These are phyloP conservation scores for Erythrocercus mccallii DNA, from an alignment of 2,113 vertebrate genomes.

Conservation along the genomic window DNA sequence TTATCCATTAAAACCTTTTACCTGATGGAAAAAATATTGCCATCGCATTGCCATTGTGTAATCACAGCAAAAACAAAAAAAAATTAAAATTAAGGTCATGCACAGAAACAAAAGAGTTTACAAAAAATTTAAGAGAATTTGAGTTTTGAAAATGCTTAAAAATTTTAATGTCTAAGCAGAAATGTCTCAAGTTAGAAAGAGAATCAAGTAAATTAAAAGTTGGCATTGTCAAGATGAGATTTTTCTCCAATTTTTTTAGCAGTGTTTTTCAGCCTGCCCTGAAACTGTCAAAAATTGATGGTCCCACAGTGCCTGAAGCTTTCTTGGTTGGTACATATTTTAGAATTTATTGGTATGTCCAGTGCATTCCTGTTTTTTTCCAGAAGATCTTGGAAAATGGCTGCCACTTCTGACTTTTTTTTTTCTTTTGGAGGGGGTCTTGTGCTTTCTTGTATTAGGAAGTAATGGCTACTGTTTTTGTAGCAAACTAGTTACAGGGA, in stretches of 20 bases:
- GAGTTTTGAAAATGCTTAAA: neutral
- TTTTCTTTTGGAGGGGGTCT: neutral
- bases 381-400: neutral
- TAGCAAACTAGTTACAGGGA: neutral
- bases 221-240: neutral
- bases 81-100: neutral
- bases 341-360: fast-evolving
- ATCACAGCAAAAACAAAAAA: neutral
- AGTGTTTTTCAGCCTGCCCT: neutral
- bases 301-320: neutral
- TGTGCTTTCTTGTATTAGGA: neutral
- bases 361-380: neutral
- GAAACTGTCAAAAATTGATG: fast-evolving
- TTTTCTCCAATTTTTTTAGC: neutral
- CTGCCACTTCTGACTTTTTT: neutral
- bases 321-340: neutral
- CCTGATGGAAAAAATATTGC: neutral
- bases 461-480: neutral
- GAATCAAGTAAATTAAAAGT: neutral
- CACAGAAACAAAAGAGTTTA: neutral
- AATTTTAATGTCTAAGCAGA: neutral
- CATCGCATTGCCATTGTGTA: neutral
- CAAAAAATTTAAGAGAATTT: neutral
- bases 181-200: neutral
- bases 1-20: slow-evolving; percentile 43